Evolutionary conservation across 2,113 vertebrate species (phyloP).

Genomic region (Hydrolagus affinis): DNA sequence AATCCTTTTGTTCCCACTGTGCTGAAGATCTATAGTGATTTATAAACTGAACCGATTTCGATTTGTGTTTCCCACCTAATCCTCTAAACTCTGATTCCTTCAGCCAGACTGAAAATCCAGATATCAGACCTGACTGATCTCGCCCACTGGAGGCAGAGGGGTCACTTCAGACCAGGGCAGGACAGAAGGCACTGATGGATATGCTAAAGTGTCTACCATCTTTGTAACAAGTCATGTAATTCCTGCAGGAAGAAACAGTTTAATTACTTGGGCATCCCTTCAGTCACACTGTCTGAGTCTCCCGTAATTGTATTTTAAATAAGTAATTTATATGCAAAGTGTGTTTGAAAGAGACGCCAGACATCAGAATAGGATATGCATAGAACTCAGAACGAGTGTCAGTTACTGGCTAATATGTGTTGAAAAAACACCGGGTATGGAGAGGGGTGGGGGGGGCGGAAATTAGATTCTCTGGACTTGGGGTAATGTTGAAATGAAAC

Average conservation of each 20-base stretch:
- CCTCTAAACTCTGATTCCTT: neutral
- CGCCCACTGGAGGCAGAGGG: neutral
- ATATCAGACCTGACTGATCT: neutral
- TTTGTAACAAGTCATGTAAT: neutral
- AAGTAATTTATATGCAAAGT: constrained; percentile 47
- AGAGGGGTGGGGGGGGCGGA: neutral
- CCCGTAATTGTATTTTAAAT: constrained; percentile 50
- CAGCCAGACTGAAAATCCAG: neutral
- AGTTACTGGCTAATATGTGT: constrained; percentile 7
- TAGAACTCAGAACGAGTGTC: neutral
- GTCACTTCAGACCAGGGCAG: neutral
- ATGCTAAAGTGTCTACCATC: neutral
- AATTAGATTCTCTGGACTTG: too few relatives aligned
- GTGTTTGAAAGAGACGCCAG: constrained; percentile 37
- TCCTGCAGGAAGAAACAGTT: constrained; percentile 39
- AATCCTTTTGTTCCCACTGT: too few relatives aligned
- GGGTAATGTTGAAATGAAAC: neutral
- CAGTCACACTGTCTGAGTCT: constrained; percentile 46
- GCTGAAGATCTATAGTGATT: neutral
- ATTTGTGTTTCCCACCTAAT: too few relatives aligned
- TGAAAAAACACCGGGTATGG: neutral
- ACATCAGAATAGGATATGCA: constrained; percentile 13
- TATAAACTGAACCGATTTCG: neutral
- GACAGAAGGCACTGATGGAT: neutral
- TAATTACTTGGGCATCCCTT: constrained; percentile 49